phyloP scores from a whole-genome alignment of 2,113 vertebrate species.

The Eonycteris spelaea region DNA sequence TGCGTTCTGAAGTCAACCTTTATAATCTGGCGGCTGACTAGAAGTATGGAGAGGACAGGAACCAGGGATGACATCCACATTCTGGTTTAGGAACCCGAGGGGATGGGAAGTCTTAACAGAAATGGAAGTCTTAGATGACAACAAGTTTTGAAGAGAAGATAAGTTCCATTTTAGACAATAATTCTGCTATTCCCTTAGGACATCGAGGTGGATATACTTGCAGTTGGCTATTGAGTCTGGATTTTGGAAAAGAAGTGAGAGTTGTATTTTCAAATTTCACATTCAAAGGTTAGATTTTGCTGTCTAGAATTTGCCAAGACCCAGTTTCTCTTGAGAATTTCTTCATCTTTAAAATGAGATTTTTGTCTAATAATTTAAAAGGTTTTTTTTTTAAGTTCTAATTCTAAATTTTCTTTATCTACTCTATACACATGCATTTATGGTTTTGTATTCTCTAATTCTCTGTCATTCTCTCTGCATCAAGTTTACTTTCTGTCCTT shows the following conservation, averaged over 20 bases:
- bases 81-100: neutral
- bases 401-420: neutral
- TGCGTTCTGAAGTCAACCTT: neutral
- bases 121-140: neutral
- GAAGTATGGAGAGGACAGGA: neutral
- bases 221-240: neutral
- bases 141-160: neutral
- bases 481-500: neutral
- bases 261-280: neutral
- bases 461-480: neutral
- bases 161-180: neutral
- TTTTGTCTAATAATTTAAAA: neutral
- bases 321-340: neutral
- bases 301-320: neutral
- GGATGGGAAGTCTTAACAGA: neutral
- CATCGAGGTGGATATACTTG: neutral
- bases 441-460: neutral
- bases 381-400: neutral
- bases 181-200: neutral
- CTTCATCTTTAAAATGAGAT: neutral
- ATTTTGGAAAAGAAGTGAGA: neutral
- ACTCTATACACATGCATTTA: neutral
- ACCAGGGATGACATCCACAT: neutral
- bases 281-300: neutral
- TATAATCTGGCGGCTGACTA: neutral